phyloP scores from a whole-genome alignment of 2,113 vertebrate genomes.

The Nerophis lumbriciformis region DNA sequence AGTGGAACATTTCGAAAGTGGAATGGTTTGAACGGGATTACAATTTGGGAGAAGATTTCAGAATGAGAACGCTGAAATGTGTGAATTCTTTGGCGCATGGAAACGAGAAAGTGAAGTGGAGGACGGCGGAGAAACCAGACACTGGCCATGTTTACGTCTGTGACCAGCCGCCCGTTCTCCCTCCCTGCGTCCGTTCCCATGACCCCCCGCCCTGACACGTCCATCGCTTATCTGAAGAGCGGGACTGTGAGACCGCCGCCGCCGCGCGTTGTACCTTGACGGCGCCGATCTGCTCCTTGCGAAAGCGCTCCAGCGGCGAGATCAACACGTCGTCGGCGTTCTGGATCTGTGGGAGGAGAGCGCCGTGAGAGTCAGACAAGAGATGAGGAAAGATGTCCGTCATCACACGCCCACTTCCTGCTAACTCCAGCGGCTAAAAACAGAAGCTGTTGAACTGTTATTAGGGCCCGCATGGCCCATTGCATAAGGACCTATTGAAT shows the following conservation, averaged over 20 bases:
- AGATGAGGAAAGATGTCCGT: background rate
- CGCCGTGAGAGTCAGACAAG: background rate
- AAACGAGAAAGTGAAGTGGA: constrained; percentile 4
- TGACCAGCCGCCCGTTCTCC: constrained; percentile 18
- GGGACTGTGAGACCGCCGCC: background rate
- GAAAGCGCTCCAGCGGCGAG: constrained; percentile 93
- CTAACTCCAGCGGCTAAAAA: background rate
- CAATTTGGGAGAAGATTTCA: too few relatives aligned
- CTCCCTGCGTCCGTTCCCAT: constrained; percentile 55
- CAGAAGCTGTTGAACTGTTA: background rate
- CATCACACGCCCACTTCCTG: constrained; percentile 1
- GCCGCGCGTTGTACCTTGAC: constrained; percentile 81
- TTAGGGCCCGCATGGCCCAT: too few relatives aligned
- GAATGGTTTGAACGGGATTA: too few relatives aligned
- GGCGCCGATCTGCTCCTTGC: constrained; percentile 96
- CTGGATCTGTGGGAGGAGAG: constrained; percentile 81
- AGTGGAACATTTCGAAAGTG: too few relatives aligned
- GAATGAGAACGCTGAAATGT: too few relatives aligned
- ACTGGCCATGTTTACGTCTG: constrained; percentile 53
- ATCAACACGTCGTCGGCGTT: constrained; percentile 97
- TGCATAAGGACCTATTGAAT: too few relatives aligned
- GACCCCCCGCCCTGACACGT: constrained; percentile 56
- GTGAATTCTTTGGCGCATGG: background rate
- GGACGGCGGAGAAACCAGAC: constrained; percentile 54
- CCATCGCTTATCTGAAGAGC: constrained; percentile 31